These are phyloP conservation scores for Ichneumoninae sp. DNA, from an alignment of 2,888 invertebrate species.

Conservation along the genomic window DNA sequence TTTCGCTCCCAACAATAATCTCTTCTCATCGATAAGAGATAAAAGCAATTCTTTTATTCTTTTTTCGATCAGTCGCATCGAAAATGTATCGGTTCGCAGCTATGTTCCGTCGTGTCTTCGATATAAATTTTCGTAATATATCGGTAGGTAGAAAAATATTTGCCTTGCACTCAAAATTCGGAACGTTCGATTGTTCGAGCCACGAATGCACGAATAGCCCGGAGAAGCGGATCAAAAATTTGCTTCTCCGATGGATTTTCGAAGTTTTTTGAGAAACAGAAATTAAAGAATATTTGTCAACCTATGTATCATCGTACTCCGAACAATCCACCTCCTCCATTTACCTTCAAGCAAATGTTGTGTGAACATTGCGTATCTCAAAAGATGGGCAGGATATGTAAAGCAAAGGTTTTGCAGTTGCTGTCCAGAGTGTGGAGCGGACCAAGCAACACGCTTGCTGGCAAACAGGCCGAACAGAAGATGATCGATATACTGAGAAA, in stretches of 20 bases:
- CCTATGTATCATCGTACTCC: not conserved
- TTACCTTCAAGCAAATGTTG: not conserved
- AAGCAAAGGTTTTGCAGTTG: slow-evolving; percentile 82
- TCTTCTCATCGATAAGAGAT: not conserved
- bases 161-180: slow-evolving; percentile 3
- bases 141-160: slow-evolving; percentile 76
- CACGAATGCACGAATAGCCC: slow-evolving; percentile 38
- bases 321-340: not conserved
- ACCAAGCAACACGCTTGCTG: slow-evolving; percentile 76
- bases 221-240: slow-evolving; percentile 26
- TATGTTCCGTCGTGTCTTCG: slow-evolving; percentile 77
- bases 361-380: not conserved
- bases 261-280: not conserved
- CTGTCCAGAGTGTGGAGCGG: slow-evolving; percentile 83
- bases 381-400: slow-evolving; percentile 77
- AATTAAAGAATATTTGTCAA: not conserved
- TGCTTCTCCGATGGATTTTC: slow-evolving; percentile 30
- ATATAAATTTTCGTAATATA: slow-evolving; percentile 77
- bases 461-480: slow-evolving; percentile 82
- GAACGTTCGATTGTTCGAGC: not conserved
- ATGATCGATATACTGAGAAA: slow-evolving; percentile 83
- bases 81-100: slow-evolving; percentile 47
- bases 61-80: slow-evolving; percentile 19
- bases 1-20: not conserved
- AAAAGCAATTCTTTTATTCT: not conserved